Percentiles rank a stretch among this genome's conserved stretches.
These are phyloP conservation scores for Choloepus didactylus DNA, from an alignment of 2,797 vertebrate species.

Conservation along the genomic window DNA sequence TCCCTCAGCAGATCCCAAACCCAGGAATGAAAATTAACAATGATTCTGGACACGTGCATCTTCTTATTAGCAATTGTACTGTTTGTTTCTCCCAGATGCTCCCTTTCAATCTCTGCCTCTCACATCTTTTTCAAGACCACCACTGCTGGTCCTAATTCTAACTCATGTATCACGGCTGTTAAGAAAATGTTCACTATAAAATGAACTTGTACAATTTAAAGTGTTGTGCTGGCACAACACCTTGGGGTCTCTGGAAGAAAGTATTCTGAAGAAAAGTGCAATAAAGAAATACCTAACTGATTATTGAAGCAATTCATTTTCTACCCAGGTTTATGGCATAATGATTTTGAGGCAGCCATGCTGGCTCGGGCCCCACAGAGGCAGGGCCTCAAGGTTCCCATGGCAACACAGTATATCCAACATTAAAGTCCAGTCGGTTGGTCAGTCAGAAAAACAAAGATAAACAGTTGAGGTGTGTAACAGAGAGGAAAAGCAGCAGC, in stretches of 20 bases:
- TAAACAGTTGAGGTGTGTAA: not conserved
- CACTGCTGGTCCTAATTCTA: not conserved
- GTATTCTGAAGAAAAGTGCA: not conserved
- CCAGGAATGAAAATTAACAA: too few species aligned
- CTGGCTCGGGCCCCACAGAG: not conserved
- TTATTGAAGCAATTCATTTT: not conserved
- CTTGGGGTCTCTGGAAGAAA: not conserved
- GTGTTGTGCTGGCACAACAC: not conserved
- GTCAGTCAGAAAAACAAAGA: not conserved
- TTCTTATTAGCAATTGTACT: not conserved
- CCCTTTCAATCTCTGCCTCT: not conserved
- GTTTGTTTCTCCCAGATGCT: not conserved
- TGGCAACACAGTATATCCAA: not conserved
- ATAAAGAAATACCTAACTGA: not conserved
- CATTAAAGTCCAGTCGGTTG: not conserved
- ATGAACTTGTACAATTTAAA: not conserved
- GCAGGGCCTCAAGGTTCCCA: not conserved
- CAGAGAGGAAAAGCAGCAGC: not conserved
- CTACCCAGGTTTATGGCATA: not conserved
- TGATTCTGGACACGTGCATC: fast-evolving
- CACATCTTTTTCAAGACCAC: not conserved
- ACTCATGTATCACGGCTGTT: not conserved
- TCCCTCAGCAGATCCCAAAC: not conserved
- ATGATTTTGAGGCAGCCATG: not conserved
- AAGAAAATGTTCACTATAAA: not conserved